These are phyloP conservation scores for Andricus curvator DNA, from an alignment of 2,888 invertebrate species.

Conservation along the genomic window DNA sequence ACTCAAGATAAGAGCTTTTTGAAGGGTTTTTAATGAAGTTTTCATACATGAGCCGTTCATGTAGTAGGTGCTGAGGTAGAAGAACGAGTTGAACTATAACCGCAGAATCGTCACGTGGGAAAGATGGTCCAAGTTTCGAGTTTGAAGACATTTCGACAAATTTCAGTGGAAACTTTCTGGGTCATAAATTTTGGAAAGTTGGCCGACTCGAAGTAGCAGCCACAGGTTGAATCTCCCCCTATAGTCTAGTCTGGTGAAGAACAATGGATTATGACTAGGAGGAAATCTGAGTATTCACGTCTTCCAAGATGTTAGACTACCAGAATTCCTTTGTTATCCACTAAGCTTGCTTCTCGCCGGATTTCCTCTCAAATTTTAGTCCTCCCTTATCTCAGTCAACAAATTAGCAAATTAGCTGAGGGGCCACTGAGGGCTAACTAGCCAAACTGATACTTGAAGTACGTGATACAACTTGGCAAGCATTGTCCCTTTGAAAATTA, in stretches of 20 bases:
- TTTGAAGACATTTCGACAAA: background rate
- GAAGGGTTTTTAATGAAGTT: background rate
- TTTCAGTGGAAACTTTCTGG: constrained; percentile 4
- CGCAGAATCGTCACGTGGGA: background rate
- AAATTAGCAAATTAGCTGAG: constrained; percentile 2
- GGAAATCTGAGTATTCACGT: constrained; percentile 10
- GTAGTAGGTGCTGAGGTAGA: background rate
- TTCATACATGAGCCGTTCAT: background rate
- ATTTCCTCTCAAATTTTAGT: constrained; percentile 11
- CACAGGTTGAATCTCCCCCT: constrained; percentile 11
- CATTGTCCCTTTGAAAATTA: background rate
- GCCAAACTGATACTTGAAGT: constrained; percentile 10
- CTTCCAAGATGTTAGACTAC: constrained; percentile 7
- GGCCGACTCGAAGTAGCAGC: constrained; percentile 17
- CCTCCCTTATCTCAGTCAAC: background rate
- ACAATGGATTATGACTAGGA: constrained; percentile 17
- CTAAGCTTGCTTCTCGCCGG: background rate
- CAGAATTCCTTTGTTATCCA: constrained; percentile 25
- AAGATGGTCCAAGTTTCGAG: constrained; percentile 13
- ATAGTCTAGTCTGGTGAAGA: background rate
- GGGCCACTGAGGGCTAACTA: background rate
- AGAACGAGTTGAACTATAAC: background rate
- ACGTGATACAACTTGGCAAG: background rate
- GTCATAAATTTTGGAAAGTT: constrained; percentile 13
- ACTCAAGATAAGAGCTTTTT: background rate